Conservation (phyloP, 2,888 invertebrate species). For the Strigamia crassipes region DNA sequence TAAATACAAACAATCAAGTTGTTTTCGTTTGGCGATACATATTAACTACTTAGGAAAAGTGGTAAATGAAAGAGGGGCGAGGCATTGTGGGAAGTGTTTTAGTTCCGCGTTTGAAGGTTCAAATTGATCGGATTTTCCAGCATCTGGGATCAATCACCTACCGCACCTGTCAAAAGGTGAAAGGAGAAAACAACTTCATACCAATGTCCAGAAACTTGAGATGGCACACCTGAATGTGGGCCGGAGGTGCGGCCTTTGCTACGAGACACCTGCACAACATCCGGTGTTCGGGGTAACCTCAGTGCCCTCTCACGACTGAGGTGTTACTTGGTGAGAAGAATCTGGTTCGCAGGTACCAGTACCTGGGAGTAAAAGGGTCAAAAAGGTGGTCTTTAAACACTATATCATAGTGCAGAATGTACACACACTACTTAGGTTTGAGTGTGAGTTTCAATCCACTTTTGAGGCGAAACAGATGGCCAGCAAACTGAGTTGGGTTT, state of each 20-base stretch:
- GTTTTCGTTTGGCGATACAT: background rate
- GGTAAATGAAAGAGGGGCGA: background rate
- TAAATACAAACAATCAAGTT: conserved; percentile 25
- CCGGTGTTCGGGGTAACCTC: conserved; percentile 32
- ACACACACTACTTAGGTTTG: background rate
- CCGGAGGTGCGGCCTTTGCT: conserved; percentile 19
- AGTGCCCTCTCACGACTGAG: conserved; percentile 11
- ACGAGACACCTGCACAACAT: conserved; percentile 40
- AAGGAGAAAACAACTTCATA: background rate
- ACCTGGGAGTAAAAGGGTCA: background rate
- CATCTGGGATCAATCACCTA: conserved; percentile 15
- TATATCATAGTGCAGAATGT: background rate
- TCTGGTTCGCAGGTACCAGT: conserved; percentile 6
- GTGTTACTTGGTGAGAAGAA: conserved; percentile 25
- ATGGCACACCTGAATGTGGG: conserved; percentile 36
- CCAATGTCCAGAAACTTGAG: conserved; percentile 31
- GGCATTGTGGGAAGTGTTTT: background rate
- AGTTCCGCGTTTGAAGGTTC: background rate
- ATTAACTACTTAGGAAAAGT: background rate
- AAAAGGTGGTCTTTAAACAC: background rate
- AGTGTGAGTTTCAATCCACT: conserved; percentile 5
- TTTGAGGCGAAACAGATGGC: conserved; percentile 26
- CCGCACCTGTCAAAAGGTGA: conserved; percentile 17
- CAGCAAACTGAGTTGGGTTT: background rate
- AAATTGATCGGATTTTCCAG: background rate